Evolutionary conservation across 2,113 vertebrate species (phyloP), one percentile per base, ranked within the genome.

Genomic region (Etia nguti): DNA sequence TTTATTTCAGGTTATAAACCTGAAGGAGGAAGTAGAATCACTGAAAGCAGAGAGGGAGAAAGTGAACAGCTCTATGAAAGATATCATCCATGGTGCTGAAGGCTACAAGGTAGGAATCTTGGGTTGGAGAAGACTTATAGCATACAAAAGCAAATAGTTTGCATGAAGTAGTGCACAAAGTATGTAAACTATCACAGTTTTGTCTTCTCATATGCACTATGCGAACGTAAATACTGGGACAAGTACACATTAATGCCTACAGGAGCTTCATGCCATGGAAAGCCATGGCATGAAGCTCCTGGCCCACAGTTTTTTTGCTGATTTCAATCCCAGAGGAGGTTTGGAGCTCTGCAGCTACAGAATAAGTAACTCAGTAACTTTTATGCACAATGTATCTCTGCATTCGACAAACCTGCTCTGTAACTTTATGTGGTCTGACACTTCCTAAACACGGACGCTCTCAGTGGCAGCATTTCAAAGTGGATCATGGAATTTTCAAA

Each of bases 11-110:
- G 90, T 94, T 43, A 95, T 95, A 52, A 57, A 75, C 3, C 92
- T 99, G 34, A 98, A 92, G 65, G 97, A 98, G 79, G 97, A 98
- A 62, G 83, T 98, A 52, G 96, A 96, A n/a, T 92, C 92, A 59
- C 85, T 97, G 86, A 97, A 86, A 79, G 94, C 94, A 54, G 98
- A 98, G 88, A 97, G 95, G 89, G 97, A 98, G 87, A 96, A 96
- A 29, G 89, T 98, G 38, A 97, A 96, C 83, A 89, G 95, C 89
- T 99, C 98, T 6, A 94, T 99, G 97, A 98, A 97, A 89, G 98
- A 98, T 62, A 96, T 99, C 80, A 98, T 99, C 92, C 98, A 98
- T 22, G 96, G 97, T 60, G 98, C 98, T 84, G 98, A 99, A 94
- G 97, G 96, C 90, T 99, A 99, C 93, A 99, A 98, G 98, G 99